phyloP scores from a whole-genome alignment of 2,113 vertebrate genomes.

The Leuciscus idus region DNA sequence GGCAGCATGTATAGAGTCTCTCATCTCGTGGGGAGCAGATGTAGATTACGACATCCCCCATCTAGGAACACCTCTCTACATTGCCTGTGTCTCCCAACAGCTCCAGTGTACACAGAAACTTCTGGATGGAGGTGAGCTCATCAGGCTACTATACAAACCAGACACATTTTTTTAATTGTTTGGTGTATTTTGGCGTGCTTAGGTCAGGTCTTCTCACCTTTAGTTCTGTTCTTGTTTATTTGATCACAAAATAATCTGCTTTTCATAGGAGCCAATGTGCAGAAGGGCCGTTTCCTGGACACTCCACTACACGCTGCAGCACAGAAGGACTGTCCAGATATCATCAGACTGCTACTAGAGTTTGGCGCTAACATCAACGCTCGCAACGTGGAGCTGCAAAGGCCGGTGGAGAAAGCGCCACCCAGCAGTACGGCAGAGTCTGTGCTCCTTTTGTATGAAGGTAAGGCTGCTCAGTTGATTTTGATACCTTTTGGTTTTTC shows the following conservation, averaged over 20 bases:
- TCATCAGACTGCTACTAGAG: constrained; percentile 81
- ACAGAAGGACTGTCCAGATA: constrained; percentile 79
- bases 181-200: background rate
- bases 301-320: constrained; percentile 86
- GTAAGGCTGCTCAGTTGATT: constrained; percentile 61
- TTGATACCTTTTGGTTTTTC: background rate
- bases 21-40: constrained; percentile 85
- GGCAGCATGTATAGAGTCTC: constrained; percentile 81
- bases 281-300: constrained; percentile 84
- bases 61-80: constrained; percentile 86
- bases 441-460: constrained; percentile 81
- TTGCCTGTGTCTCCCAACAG: constrained; percentile 83
- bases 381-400: constrained; percentile 82
- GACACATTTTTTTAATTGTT: background rate
- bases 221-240: background rate
- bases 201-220: background rate
- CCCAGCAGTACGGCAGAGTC: constrained; percentile 80
- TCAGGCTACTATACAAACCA: background rate
- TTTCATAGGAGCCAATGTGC: constrained; percentile 81
- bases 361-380: constrained; percentile 87
- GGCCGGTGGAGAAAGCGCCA: constrained; percentile 81
- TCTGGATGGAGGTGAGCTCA: constrained; percentile 80
- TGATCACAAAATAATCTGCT: background rate
- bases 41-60: constrained; percentile 87
- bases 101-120: constrained; percentile 83